Base-by-base conservation (phyloP, 2,888 invertebrate genomes). In the Diachrysia chrysitis region DNA sequence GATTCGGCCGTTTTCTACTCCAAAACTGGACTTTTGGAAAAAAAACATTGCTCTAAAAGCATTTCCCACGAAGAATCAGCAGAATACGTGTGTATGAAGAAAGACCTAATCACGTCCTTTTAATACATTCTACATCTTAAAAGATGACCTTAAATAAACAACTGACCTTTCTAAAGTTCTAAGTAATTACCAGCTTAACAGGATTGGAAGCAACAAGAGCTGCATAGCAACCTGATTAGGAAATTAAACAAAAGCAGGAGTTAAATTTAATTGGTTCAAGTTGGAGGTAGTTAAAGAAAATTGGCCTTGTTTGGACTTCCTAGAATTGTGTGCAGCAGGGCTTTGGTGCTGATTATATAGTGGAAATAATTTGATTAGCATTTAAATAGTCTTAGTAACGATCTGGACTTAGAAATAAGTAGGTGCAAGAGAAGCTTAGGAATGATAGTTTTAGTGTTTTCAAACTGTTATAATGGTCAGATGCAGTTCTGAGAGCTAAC, bases 111-210 rank as follows among this genome's bases (percentile, higher is more conserved):
- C n/a, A n/a, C n/a, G n/a, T n/a, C n/a, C n/a, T n/a, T n/a, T n/a
- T n/a, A n/a, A n/a, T n/a, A n/a, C n/a, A n/a, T n/a, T n/a, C n/a
- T n/a, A 29, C 14, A 7, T 9, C 17, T 46, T 17, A 46, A 17
- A 48, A 19, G 48, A 17, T 42, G n/a, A 17, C 46, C 48, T 7
- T 19, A 17, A 19, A 19, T 19, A 48, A 12, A 19, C 19, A 64
- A 54, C 62, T 67, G 60, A 57, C 71, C 71, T 75, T 73, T 65
- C 29, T 25, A 75, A 75, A 23, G 64, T 64, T 46, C 21, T 29
- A 66, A 79, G 59, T 78, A 78, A 74, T 81, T 81, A 81, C 57
- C 53, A 63, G 59, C 57, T 60, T 53, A 64, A 78, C 68, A 62
- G 68, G 46, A 63, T 55, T 23, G n/a, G 2, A 69, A 65, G 81